These are phyloP conservation scores for Megaustenia siamemsis DNA, from an alignment of 2,888 invertebrate species.

Conservation along the genomic window DNA sequence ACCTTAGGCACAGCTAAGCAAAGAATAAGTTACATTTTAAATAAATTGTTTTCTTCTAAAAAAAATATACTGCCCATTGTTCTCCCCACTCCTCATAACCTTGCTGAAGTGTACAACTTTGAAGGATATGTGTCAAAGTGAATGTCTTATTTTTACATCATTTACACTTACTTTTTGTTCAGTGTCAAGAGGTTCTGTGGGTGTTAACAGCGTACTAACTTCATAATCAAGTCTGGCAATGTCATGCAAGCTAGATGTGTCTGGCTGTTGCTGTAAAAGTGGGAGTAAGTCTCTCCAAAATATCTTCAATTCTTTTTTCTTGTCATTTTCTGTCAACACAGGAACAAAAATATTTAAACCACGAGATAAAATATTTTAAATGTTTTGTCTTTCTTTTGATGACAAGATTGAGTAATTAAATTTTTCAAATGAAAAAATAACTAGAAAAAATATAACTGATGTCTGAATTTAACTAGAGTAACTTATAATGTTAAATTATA, in stretches of 20 bases:
- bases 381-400: background rate
- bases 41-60: no score
- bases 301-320: conserved; percentile 66
- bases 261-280: conserved; percentile 71
- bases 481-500: no score
- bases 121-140: no score
- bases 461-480: no score
- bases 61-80: no score
- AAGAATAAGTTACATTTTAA: no score
- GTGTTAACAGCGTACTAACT: conserved; percentile 72
- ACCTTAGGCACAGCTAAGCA: no score
- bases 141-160: no score
- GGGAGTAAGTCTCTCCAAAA: conserved; percentile 77
- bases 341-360: background rate
- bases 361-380: background rate
- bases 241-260: conserved; percentile 71
- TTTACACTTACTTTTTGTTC: conserved; percentile 74
- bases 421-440: background rate
- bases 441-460: no score
- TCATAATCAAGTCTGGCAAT: conserved; percentile 75
- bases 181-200: conserved; percentile 71
- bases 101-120: no score
- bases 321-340: conserved; percentile 50
- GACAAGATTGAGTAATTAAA: background rate
- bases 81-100: no score